Evolutionary conservation across 2,888 invertebrate genomes (phyloP), one percentile per base, ranked within the genome.

Genomic region (Teinopalpus imperialis): DNA sequence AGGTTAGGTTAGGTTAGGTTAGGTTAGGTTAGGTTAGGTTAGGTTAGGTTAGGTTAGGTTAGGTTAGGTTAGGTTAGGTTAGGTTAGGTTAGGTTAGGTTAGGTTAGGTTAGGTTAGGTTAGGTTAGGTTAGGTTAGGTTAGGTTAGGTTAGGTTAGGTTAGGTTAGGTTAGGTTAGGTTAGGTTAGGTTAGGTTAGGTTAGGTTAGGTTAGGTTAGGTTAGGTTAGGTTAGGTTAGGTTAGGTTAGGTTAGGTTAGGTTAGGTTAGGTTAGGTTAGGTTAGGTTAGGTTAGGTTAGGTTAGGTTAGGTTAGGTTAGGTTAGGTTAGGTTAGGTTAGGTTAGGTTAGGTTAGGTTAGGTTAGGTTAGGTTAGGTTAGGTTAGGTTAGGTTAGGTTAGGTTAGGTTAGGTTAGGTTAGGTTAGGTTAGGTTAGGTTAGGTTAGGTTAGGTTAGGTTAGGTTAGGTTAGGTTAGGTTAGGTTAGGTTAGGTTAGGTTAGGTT

Each of bases 1-100:
- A 31, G 31, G 31, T 31, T 31, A 31, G 31, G 31, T 31, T 31
- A 31, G 31, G 31, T 10, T 31, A 31, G 31, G 31, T 31, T 31
- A 31, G 31, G 31, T 31, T 31, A 31, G 31, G 31, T 31, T 31
- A 31, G 31, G 31, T 31, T 31, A 12, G 13, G 31, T 31, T 31
- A 31, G 31, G 31, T 31, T 31, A 31, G 31, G 31, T 31, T 31
- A 31, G 31, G 31, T 31, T 31, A 31, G 31, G 31, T 31, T 31
- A 26, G 26, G 26, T 26, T 26, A 26, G 26, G 26, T 26, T 26
- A 26, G 26, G 26, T 26, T 26, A 9, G 26, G 26, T 26, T 26
- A 26, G 26, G 26, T 26, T 26, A 26, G 26, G 26, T 26, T 26
- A 26, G 26, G 26, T 26, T 26, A 26, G 26, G 26, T 26, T 26